A percentile compares a stretch with the other conserved stretches of the same genome.
phyloP scores from a whole-genome alignment of 2,888 invertebrate genomes.

The Incurvaria masculella region DNA sequence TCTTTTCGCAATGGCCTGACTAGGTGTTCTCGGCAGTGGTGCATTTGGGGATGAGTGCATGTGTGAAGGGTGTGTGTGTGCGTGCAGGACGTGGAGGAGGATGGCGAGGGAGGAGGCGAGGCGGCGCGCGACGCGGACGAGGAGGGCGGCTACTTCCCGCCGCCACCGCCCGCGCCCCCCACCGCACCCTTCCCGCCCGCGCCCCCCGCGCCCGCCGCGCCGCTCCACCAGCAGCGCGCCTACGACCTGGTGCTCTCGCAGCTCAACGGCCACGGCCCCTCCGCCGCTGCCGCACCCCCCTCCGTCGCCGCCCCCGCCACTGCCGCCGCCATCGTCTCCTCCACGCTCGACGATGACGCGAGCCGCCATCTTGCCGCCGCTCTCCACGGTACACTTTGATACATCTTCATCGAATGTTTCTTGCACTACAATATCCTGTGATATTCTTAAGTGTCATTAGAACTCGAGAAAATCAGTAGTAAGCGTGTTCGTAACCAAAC shows the following conservation, averaged over 20 bases:
- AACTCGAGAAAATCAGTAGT: too few species aligned
- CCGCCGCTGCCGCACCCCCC: slow-evolving; percentile 15
- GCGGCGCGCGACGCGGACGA: slow-evolving; percentile 68
- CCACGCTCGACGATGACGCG: slow-evolving; percentile 23
- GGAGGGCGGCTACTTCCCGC: slow-evolving; percentile 18
- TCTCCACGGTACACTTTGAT: slow-evolving; percentile 31
- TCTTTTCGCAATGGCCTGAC: too few species aligned
- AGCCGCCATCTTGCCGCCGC: slow-evolving; percentile 25
- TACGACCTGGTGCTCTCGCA: slow-evolving; percentile 20
- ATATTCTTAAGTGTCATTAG: too few species aligned
- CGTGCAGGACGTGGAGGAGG: slow-evolving; percentile 52
- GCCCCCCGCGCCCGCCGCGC: slow-evolving; percentile 32
- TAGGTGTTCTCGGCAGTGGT: slow-evolving; percentile 61
- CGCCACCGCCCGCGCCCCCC: slow-evolving; percentile 20
- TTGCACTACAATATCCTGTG: too few species aligned
- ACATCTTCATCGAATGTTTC: too few species aligned
- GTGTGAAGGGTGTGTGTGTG: not conserved
- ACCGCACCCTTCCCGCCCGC: slow-evolving; percentile 24
- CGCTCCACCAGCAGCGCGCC: slow-evolving; percentile 27
- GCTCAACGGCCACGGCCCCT: slow-evolving; percentile 17
- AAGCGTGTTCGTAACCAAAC: too few species aligned
- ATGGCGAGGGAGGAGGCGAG: slow-evolving; percentile 47
- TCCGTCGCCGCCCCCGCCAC: slow-evolving; percentile 21
- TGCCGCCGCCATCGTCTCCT: slow-evolving; percentile 20
- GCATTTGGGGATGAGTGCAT: slow-evolving; percentile 30